Percentiles rank a stretch among this genome's conserved stretches.
phyloP scores from a whole-genome alignment of 2,797 vertebrate species.

The Enteromius treurensis region DNA sequence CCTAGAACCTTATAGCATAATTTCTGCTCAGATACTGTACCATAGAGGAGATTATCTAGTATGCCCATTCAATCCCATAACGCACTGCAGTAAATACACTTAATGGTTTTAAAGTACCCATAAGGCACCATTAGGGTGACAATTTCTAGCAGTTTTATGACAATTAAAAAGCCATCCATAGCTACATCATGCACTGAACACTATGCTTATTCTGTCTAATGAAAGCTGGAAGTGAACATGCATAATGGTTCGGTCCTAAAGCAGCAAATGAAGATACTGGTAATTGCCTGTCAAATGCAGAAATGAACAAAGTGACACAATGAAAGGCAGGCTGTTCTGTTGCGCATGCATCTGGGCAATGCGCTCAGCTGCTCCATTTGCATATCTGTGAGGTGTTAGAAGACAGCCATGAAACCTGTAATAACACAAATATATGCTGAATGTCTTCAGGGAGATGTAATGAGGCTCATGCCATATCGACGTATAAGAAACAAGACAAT shows the following conservation, averaged over 20 bases:
- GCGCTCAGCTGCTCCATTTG: background rate
- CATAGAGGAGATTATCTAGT: background rate
- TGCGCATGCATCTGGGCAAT: background rate
- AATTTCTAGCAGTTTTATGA: background rate
- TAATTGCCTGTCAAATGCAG: constrained; percentile 75
- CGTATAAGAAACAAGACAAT: background rate
- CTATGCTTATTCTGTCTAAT: background rate
- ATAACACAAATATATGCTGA: constrained; percentile 1
- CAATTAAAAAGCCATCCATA: background rate
- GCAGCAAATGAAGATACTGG: constrained; percentile 70
- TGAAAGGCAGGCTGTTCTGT: constrained; percentile 1
- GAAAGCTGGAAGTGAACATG: constrained; percentile 1
- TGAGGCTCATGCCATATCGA: constrained; percentile 13
- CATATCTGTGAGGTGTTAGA: constrained; percentile 12
- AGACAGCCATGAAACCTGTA: constrained; percentile 2
- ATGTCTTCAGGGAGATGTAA: background rate
- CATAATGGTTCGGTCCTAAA: constrained; percentile 7
- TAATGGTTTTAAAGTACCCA: background rate
- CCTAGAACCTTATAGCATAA: background rate
- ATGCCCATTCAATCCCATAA: background rate
- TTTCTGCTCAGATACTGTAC: background rate
- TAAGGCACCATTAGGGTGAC: background rate
- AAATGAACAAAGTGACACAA: constrained; percentile 48
- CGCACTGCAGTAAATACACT: background rate
- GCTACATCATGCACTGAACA: background rate